phyloP scores from a whole-genome alignment of 1,140 invertebrate genomes.

The silkworm (Bombyx mori) region DNA sequence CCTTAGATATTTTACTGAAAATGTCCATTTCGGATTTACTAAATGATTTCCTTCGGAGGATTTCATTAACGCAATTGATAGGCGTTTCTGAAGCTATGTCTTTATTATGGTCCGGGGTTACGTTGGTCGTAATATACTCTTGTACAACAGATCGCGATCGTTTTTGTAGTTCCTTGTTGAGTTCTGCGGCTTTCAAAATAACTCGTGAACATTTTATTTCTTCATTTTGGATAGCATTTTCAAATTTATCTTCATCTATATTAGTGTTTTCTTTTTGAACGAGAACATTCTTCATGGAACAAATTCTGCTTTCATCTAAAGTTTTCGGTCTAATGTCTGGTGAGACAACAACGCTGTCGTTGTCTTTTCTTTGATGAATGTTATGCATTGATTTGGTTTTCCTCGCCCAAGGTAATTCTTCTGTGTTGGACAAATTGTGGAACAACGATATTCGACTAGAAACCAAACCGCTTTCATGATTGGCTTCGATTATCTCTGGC shows the following conservation, averaged over 20 bases:
- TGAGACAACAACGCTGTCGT: conserved; percentile 4
- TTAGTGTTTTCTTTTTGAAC: too few species aligned
- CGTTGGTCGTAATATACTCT: too few species aligned
- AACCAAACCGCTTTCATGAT: conserved; percentile 51
- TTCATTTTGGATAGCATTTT: too few species aligned
- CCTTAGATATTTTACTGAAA: conserved; percentile 41
- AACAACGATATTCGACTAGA: conserved; percentile 64
- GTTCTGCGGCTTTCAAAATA: too few species aligned
- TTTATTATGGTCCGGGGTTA: too few species aligned
- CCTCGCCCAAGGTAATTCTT: conserved; percentile 34
- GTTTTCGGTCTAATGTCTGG: too few species aligned
- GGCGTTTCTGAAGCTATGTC: too few species aligned
- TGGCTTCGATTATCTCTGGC: conserved; percentile 19
- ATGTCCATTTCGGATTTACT: conserved; percentile 67
- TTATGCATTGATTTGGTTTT: conserved; percentile 45
- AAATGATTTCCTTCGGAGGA: conserved; percentile 29
- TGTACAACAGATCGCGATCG: too few species aligned
- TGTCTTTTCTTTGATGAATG: conserved; percentile 30
- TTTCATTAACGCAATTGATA: conserved; percentile 2
- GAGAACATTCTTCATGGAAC: too few species aligned
- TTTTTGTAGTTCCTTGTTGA: too few species aligned
- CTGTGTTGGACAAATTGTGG: conserved; percentile 49
- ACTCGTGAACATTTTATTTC: too few species aligned
- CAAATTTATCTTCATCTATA: too few species aligned
- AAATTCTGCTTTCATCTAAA: not conserved